Evolutionary conservation across 2,888 invertebrate genomes (phyloP).

Genomic region (Brachylomia viminalis): DNA sequence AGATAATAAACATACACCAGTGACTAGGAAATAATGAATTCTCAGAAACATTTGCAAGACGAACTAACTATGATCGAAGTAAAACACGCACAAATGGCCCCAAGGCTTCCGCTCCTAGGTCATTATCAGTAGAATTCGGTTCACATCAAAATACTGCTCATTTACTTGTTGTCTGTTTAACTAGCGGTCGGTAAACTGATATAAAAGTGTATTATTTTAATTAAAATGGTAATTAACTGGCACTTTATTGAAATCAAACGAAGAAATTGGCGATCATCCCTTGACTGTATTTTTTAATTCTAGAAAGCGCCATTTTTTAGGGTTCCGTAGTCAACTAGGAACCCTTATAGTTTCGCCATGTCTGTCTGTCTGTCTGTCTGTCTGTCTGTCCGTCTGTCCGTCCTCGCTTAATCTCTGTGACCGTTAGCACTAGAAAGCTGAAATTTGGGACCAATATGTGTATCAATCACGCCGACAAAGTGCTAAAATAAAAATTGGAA

Average conservation of each 20-base stretch:
- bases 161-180: slow-evolving; percentile 42
- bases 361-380: too few species aligned
- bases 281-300: slow-evolving; percentile 17
- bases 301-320: too few species aligned
- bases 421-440: too few species aligned
- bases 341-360: too few species aligned
- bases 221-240: slow-evolving; percentile 23
- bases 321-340: too few species aligned
- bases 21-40: background rate
- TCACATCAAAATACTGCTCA: slow-evolving; percentile 47
- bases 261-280: background rate
- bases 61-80: slow-evolving; percentile 26
- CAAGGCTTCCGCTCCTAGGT: slow-evolving; percentile 49
- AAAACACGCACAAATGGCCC: slow-evolving; percentile 14
- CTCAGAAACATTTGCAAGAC: slow-evolving; percentile 12
- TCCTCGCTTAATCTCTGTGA: too few species aligned
- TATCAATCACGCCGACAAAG: too few species aligned
- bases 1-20: background rate
- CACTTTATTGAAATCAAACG: slow-evolving; percentile 26
- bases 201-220: slow-evolving; percentile 37
- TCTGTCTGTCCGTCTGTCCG: too few species aligned
- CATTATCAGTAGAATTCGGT: slow-evolving; percentile 19
- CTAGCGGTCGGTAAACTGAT: slow-evolving; percentile 15
- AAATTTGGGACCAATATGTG: too few species aligned
- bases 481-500: too few species aligned